These are phyloP conservation scores for Protobothrops flavoviridis DNA, from an alignment of 2,113 vertebrate species.

Conservation along the genomic window DNA sequence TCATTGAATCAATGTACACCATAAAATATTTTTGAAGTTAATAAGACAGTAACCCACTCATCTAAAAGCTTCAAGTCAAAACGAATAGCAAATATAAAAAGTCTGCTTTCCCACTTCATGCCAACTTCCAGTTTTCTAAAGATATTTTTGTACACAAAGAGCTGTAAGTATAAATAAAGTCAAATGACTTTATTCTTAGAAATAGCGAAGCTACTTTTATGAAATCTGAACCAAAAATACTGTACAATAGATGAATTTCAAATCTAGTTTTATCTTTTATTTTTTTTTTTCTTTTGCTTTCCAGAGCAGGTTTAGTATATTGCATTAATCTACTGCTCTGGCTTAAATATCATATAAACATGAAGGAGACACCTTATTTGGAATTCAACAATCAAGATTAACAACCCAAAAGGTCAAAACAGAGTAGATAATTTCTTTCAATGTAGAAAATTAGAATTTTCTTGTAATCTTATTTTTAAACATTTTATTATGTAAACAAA, in stretches of 20 bases:
- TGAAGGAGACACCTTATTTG: slow-evolving; percentile 37
- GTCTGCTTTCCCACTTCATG: neutral
- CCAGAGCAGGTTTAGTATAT: slow-evolving; percentile 7
- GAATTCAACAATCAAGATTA: slow-evolving; percentile 21
- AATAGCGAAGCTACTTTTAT: neutral
- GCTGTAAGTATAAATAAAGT: neutral
- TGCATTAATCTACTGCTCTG: neutral
- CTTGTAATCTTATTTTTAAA: neutral
- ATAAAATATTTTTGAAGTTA: neutral
- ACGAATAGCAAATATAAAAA: neutral
- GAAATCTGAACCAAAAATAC: neutral
- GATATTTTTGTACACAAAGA: neutral
- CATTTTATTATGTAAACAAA: neutral
- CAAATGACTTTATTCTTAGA: neutral
- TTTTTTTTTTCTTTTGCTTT: neutral
- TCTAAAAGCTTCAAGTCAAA: neutral
- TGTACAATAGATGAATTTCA: neutral
- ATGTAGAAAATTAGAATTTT: neutral
- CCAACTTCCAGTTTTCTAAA: neutral
- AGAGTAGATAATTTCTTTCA: slow-evolving; percentile 2
- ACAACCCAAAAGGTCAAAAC: slow-evolving; percentile 46
- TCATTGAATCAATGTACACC: neutral
- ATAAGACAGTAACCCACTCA: neutral
- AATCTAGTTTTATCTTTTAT: neutral
- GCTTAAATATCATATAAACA: neutral